Evolutionary conservation across 2,888 invertebrate species (phyloP), one percentile per base, ranked within the genome.

Genomic region (Idaea dimidiata): DNA sequence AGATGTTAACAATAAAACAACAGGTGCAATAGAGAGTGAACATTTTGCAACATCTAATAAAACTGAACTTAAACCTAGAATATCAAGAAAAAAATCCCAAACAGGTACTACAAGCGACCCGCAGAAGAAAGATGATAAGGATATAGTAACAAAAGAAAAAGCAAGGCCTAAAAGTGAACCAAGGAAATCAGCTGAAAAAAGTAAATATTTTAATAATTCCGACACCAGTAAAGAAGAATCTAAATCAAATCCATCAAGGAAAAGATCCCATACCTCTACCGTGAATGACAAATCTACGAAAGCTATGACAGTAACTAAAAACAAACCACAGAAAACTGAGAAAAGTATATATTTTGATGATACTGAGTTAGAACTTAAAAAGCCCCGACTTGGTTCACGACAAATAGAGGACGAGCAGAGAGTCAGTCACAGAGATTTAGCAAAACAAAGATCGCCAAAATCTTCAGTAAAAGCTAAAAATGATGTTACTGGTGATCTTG

Each of bases 401-500:
- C 66, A 80, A 76, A 72, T 78, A 18, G 83, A 86, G 75, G 84
- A 87, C 62, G 72, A 76, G 32, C 76, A 81, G 64, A 86, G 91
- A 78, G 79, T 91, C 1, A 91, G 86, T 67, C 91, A 92, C 68
- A 87, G 76, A 79, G 90, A 91, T 76, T 70, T 91, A 43, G 60
- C 63, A 6, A 87, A 80, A 73, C 43, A 43, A 10, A 43, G 43
- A 10, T 43, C 43, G 10, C 71, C 70, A 33, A 81, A 74, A 77
- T 56, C 62, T 57, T 43, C 43, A 43, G 43, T 43, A 14, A 81
- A 80, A 61, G 55, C 72, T 53, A 86, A 84, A 66, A 83, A 78
- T 67, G 87, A 94, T 82, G 88, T 94, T 4, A 89, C 84, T 59
- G 81, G 79, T 57, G 94, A 94, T 72, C 86, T 94, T 33, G 82